Evolutionary conservation across 2,113 vertebrate species (phyloP).

Genomic region (Ctenodactylus gundi): DNA sequence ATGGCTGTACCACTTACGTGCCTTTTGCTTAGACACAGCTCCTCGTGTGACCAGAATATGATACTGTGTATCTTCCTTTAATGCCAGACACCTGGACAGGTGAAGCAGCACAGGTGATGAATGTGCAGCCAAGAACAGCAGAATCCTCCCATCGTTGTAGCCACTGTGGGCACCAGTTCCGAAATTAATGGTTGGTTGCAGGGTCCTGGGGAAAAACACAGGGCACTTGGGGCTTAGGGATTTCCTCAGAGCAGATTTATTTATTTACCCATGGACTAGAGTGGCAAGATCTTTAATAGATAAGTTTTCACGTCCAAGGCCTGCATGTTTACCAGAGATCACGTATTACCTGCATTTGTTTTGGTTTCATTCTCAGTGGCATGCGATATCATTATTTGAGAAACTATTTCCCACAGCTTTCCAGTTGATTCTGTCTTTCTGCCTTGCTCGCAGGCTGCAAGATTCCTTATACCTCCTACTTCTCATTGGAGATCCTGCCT

Average conservation of each 20-base stretch:
- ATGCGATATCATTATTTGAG: slow-evolving; percentile 42
- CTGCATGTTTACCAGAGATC: slow-evolving; percentile 50
- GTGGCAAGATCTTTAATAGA: slow-evolving; percentile 57
- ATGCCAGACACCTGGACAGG: slow-evolving; percentile 29
- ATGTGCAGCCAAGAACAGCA: not conserved
- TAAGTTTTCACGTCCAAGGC: not conserved
- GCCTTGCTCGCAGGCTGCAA: not conserved
- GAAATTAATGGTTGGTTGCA: not conserved
- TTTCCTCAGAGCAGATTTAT: slow-evolving; percentile 66
- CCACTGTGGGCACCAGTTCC: not conserved
- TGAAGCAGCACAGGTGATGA: not conserved
- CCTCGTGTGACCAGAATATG: not conserved
- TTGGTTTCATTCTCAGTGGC: slow-evolving; percentile 52
- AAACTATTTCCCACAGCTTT: slow-evolving; percentile 30
- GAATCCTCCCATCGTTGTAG: not conserved
- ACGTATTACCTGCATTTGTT: slow-evolving; percentile 50
- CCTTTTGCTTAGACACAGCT: not conserved
- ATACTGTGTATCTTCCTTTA: not conserved
- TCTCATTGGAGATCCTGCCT: slow-evolving; percentile 17
- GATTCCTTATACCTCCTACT: slow-evolving; percentile 53
- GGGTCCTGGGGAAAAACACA: not conserved
- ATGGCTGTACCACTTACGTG: not conserved
- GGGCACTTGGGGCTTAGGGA: not conserved
- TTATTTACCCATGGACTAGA: slow-evolving; percentile 51
- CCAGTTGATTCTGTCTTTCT: not conserved